Evolutionary conservation across 92 coral and sea anemone species (phyloP), one percentile per base, ranked within the genome.

Genomic region (Palythoa grandiflora): DNA sequence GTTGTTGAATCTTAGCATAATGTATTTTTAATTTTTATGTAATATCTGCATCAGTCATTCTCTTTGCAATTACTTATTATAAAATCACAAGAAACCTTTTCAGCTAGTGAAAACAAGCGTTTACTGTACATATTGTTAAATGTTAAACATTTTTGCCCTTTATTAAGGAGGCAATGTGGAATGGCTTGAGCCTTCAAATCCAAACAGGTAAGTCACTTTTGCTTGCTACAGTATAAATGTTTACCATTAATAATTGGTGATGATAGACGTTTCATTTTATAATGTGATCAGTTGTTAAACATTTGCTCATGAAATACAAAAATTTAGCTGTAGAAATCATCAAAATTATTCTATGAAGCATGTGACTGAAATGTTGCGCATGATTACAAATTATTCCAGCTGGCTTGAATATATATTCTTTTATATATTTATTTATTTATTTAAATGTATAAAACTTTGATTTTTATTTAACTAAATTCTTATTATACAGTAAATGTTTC

Each of bases 151-250:
- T 19, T 36, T 19, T 57, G 9, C 48, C 6, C 38, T 63, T 11
- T 90, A 40, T 75, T 17, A 65, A 87, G 93, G 85, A 36, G 90
- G 89, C 39, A 91, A 75, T 83, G 63, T 91, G 75, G 91, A 91
- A 84, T 89, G 84, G 87, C 78, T 88, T 75, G 93, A 88, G 11
- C 83, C 83, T 68, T 78, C 85, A 6, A 68, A 77, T 44, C 20
- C 89, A 10, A 75, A 81, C 9, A 53, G 86, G 86, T 91, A 91
- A 60, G 78, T 59, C 0, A 35, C 54, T 9, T 38, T 61, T 38
- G 9, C 20, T 17, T 79, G 59, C 61, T 79, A 60, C 28, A 28
- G 28, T 28, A 28, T 36, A 57, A 19, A 38, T 39, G 59, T 21
- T 16, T 17, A 63, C 28, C 39, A 14, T 38, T 10, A 20, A 60